Conservation (phyloP, 1,140 invertebrate species). For the Neuroterus valhalla region DNA sequence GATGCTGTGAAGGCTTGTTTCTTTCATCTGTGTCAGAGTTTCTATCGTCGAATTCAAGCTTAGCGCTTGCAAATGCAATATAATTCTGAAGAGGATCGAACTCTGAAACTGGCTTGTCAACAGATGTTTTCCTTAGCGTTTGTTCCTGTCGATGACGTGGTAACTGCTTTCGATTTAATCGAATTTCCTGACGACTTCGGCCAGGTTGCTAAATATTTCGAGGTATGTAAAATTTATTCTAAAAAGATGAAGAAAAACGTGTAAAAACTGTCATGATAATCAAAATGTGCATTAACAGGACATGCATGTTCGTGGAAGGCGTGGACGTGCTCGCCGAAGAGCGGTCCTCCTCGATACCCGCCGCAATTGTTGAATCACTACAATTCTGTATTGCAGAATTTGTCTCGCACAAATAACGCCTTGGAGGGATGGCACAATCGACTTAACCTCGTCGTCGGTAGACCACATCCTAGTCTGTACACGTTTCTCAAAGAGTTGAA, state of each 20-base stretch:
- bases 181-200: neutral
- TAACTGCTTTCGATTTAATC: neutral
- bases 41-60: neutral
- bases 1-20: neutral
- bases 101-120: neutral
- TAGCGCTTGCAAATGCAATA: neutral
- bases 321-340: neutral
- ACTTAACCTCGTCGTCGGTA: neutral
- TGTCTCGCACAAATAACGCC: too few species aligned
- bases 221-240: neutral
- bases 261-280: too few species aligned
- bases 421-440: too few species aligned
- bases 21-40: neutral
- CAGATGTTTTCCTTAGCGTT: neutral
- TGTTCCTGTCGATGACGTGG: neutral
- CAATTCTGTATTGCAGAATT: too few species aligned
- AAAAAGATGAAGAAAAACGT: too few species aligned
- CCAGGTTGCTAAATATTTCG: neutral
- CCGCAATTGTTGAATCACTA: too few species aligned
- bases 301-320: neutral
- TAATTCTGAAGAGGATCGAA: neutral
- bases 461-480: neutral
- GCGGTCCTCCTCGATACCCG: too few species aligned
- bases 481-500: neutral
- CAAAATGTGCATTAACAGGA: neutral